Evolutionary conservation across 2,113 vertebrate genomes (phyloP), one percentile per base, ranked within the genome.

Genomic region (Planiliza haematocheilus): DNA sequence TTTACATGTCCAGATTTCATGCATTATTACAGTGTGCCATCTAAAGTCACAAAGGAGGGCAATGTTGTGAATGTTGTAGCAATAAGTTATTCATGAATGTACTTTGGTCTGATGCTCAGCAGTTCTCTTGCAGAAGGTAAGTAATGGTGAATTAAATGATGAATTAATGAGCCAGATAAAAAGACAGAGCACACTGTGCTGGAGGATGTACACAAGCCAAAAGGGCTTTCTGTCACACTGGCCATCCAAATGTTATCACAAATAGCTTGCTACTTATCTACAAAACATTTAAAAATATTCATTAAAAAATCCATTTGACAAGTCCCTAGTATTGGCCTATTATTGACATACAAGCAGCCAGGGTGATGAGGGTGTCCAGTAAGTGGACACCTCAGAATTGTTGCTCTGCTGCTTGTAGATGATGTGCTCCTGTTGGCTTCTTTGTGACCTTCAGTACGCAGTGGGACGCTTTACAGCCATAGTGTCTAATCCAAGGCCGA

Each of bases 31-130:
- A 52, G 38, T n/a, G 21, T 30, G 38, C 9, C 14, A 10, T 49
- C 59, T 16, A 12, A 46, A 20, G 70, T 53, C 41, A 70, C 48
- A 65, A 34, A 60, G 39, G 30, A 50, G 38, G 7, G 20, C 37
- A 34, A 39, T 36, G 39, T 37, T 64, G 48, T 67, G 57, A 52
- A 53, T 45, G 62, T 43, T 67, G 46, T 42, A 36, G 62, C 14
- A 13, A 16, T 37, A 30, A 36, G 16, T 45, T 49, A n/a, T 52
- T 58, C 60, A 64, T 64, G 21, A 46, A 56, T 56, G 56, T 3
- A n/a, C n/a, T n/a, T 70, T 36, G 48, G 53, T 39, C 18, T 49
- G 57, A 59, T n/a, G n/a, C n/a, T n/a, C n/a, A n/a, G 24, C 17
- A 24, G 17, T 21, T 39, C 38, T 20, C 51, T 16, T 8, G 30